A percentile compares a stretch with the other conserved stretches of the same genome.
Conservation (phyloP, 2,113 vertebrate species). For the Larimichthys crocea region DNA sequence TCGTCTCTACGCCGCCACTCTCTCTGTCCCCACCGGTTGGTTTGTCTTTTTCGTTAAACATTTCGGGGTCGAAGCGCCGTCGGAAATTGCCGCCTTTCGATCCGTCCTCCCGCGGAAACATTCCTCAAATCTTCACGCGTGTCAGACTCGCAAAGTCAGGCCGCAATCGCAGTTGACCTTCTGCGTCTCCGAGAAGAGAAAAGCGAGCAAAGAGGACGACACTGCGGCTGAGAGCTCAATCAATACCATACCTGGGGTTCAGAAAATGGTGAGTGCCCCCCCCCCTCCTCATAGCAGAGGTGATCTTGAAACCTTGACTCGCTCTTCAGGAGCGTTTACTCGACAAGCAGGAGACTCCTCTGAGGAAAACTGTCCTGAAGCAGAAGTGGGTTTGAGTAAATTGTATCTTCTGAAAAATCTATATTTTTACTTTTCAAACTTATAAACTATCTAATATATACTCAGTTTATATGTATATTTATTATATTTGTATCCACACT, state of each 20-base stretch:
- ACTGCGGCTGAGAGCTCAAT: slow-evolving; percentile 73
- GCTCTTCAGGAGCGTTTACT: slow-evolving; percentile 13
- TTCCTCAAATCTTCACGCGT: slow-evolving; percentile 30
- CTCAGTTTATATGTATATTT: too few species aligned
- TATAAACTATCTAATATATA: too few species aligned
- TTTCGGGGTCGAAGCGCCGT: slow-evolving; percentile 28
- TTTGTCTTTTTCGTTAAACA: slow-evolving; percentile 47
- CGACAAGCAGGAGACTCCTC: slow-evolving; percentile 1
- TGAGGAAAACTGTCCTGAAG: not conserved
- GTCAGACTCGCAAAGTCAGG: slow-evolving; percentile 50
- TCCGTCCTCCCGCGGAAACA: slow-evolving; percentile 35
- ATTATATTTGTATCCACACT: too few species aligned
- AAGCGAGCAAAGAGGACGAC: slow-evolving; percentile 52
- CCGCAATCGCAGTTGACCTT: slow-evolving; percentile 65
- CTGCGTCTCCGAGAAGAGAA: slow-evolving; percentile 23
- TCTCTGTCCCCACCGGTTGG: slow-evolving; percentile 20
- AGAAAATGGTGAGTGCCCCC: slow-evolving; percentile 39
- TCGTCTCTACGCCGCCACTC: not conserved
- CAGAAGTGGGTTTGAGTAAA: not conserved
- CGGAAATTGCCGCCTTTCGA: slow-evolving; percentile 51
- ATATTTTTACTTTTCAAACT: not conserved
- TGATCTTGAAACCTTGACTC: slow-evolving; percentile 47
- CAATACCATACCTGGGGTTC: slow-evolving; percentile 65
- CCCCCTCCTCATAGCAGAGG: slow-evolving; percentile 32
- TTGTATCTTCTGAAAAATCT: not conserved